Conservation (phyloP, 2,797 vertebrate genomes). For the Phoeniculus purpureus region DNA sequence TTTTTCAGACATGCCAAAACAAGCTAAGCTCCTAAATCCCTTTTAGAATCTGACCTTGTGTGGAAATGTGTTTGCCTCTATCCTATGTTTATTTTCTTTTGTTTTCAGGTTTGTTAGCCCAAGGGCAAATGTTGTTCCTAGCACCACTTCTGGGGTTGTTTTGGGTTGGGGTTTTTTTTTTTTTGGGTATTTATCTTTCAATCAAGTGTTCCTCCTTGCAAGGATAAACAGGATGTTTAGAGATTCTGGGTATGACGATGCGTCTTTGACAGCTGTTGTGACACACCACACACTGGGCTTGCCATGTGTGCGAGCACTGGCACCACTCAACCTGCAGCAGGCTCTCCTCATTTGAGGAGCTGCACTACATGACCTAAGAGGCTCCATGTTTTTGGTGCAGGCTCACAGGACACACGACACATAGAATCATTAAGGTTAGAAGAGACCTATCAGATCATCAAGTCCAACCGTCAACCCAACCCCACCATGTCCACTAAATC, state of each 20-base stretch:
- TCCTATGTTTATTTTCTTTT: slow-evolving; percentile 67
- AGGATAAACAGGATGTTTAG: slow-evolving; percentile 70
- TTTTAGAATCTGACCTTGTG: slow-evolving; percentile 46
- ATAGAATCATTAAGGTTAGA: neutral
- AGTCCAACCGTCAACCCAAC: too few relatives aligned
- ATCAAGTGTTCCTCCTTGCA: slow-evolving; percentile 63
- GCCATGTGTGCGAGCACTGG: slow-evolving; percentile 40
- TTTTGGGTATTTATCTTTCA: slow-evolving; percentile 59
- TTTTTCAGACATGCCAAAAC: slow-evolving; percentile 56
- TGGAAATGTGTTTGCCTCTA: slow-evolving; percentile 64
- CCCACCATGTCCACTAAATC: too few relatives aligned
- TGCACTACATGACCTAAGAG: neutral
- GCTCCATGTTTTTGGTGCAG: neutral
- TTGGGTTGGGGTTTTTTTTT: neutral
- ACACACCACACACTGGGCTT: slow-evolving; percentile 49
- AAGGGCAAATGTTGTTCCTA: slow-evolving; percentile 49
- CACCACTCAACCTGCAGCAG: slow-evolving; percentile 8
- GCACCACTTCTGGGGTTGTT: slow-evolving; percentile 16
- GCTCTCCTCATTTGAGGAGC: neutral
- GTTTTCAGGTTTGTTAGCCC: slow-evolving; percentile 68
- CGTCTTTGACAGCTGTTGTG: slow-evolving; percentile 55
- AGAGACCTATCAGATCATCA: too few relatives aligned
- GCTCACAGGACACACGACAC: neutral
- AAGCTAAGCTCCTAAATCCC: slow-evolving; percentile 62
- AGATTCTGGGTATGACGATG: slow-evolving; percentile 53